Evolutionary conservation across 2,888 invertebrate genomes (phyloP), one percentile per base, ranked within the genome.

Genomic region (Apodemia hepburni): DNA sequence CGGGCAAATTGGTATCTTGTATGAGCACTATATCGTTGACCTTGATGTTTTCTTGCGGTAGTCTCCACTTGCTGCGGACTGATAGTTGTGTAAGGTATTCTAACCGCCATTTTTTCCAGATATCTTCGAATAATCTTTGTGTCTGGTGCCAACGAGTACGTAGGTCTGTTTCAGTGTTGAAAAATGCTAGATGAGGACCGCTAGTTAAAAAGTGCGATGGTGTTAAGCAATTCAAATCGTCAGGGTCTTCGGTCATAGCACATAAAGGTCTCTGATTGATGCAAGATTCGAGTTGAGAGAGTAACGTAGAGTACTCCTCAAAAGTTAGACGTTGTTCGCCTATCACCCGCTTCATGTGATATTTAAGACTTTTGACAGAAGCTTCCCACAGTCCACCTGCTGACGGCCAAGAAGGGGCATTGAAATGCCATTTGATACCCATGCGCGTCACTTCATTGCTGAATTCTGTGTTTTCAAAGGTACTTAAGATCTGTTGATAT

Each of bases 241-340:
- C 66, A 11, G 59, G 35, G 17, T 68, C 64, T 64, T 68, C 65
- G 18, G 68, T 65, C 54, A 67, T 33, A 0, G 67, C 29, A n/a
- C 58, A 65, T 18, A 69, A 38, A 9, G 69, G 68, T 33, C 69
- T 59, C 4, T 66, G 64, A 49, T 69, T 70, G 11, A 70, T 51
- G 27, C 63, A 65, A 9, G 68, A 67, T 58, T 71, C 70, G 0
- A 70, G 58, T 58, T 70, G 66, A 6, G 64, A 57, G 2, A 70
- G 59, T 9, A 71, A 17, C 0, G 70, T 71, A 12, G 49, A 33
- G 33, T 33, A 33, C 29, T 29, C 29, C 33, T 33, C 33, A 9
- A 33, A 33, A 2, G 33, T 33, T 33, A 33, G 33, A 33, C 33
- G 57, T 11, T 65, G 60, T n/a, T 65, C 63, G 2, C 63, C 64